These are phyloP conservation scores for Mormyrops attenuatus DNA, from an alignment of 2,797 vertebrate genomes.

Conservation along the genomic window DNA sequence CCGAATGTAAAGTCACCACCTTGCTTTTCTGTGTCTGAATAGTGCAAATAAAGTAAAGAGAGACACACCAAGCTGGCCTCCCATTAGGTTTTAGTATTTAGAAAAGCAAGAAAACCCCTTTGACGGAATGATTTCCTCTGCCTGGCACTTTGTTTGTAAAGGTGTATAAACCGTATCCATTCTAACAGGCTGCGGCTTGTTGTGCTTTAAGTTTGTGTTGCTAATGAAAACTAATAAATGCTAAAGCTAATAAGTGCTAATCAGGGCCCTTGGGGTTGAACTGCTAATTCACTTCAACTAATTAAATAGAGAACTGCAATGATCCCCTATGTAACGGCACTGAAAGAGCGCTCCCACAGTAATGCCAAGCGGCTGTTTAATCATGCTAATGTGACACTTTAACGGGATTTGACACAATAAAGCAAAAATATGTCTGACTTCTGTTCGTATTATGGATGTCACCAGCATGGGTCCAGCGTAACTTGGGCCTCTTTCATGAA, in stretches of 20 bases:
- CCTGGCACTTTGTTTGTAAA: not conserved
- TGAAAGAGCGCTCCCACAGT: not conserved
- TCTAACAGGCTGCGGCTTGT: not conserved
- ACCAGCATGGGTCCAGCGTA: not conserved
- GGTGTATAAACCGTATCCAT: not conserved
- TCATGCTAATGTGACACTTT: not conserved
- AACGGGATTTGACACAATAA: not conserved
- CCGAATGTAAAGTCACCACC: not conserved
- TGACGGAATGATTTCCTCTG: not conserved
- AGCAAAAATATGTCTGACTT: not conserved
- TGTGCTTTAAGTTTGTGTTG: slow-evolving; percentile 3
- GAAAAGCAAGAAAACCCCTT: not conserved
- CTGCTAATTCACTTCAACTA: slow-evolving; percentile 5
- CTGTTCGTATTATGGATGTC: not conserved
- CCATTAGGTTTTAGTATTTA: not conserved
- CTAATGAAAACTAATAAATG: slow-evolving; percentile 2
- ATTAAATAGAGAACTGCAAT: slow-evolving; percentile 1
- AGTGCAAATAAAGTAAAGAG: not conserved
- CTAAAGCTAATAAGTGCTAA: slow-evolving; percentile 8
- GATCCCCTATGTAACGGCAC: not conserved
- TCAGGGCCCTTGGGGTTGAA: not conserved
- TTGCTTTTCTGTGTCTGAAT: not conserved
- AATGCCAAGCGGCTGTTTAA: not conserved
- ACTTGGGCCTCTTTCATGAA: not conserved
- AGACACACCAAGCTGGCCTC: not conserved